Evolutionary conservation across 2,797 vertebrate genomes (phyloP), one percentile per base, ranked within the genome.

Genomic region (Hafferia zeledoni): DNA sequence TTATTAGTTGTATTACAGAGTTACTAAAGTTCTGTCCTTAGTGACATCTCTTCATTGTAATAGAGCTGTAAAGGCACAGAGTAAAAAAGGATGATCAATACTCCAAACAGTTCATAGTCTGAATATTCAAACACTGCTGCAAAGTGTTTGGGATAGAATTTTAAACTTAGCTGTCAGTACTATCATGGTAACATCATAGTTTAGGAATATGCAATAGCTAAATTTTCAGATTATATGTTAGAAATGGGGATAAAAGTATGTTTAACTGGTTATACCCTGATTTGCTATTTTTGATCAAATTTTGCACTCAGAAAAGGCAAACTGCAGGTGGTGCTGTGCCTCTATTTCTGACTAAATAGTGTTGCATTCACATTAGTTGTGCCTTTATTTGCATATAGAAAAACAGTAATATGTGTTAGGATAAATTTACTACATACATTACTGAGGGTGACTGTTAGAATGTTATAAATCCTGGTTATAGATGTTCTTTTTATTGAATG

Each of bases 311-410:
- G 74, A 13, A 53, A 31, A 30, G 78, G 78, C 56, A 43, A 85
- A 82, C 98, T 96, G 96, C 91, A 97, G 98, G 82, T 96, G 98
- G 98, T 78, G 86, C 97, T 97, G 89, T 97, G 92, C 76, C 60
- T 88, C 93, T 76, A 10, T 80, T 68, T 56, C 6, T 94, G 75
- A 60, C 71, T 74, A 43, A 67, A 22, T 33, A 1, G 8, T 12
- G 4, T 35, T 86, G 37, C 47, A 3, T 87, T 60, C 55, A 11
- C 37, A 28, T 16, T 16, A 28, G 10, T 9, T 41, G 27, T 31
- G 37, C 27, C 13, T 19, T 61, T 69, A 55, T 68, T 86, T 72
- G 22, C 46, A 4, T 13, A 4, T 4, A 27, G 27, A 59, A 78
- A 60, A 67, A 1, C 77, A 72, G 23, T 8, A 17, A 31, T 19